Percentiles rank a stretch among this genome's conserved stretches.
These are phyloP conservation scores for Decapterus maruadsi DNA, from an alignment of 2,797 vertebrate species.

Conservation along the genomic window DNA sequence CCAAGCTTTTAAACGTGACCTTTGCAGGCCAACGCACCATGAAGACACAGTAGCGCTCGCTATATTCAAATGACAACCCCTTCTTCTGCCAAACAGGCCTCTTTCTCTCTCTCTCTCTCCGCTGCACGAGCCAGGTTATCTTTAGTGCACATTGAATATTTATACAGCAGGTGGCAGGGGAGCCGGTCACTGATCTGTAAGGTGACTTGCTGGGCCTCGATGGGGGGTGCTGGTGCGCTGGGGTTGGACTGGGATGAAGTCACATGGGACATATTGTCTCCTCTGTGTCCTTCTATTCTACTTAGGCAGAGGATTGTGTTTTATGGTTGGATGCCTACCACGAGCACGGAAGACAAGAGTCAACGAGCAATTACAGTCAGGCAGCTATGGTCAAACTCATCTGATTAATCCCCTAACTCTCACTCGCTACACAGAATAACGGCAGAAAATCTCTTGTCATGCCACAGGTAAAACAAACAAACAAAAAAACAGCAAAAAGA, in stretches of 20 bases:
- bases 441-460: slow-evolving; percentile 13
- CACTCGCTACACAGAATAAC: slow-evolving; percentile 28
- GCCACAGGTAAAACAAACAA: slow-evolving; percentile 4
- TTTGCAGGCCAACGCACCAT: slow-evolving; percentile 54
- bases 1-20: slow-evolving; percentile 66
- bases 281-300: slow-evolving; percentile 76
- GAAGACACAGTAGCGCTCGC: slow-evolving; percentile 29
- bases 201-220: slow-evolving; percentile 79
- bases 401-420: slow-evolving; percentile 41
- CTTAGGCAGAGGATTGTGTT: slow-evolving; percentile 67
- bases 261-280: slow-evolving; percentile 76
- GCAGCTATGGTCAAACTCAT: slow-evolving; percentile 35
- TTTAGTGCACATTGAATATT: slow-evolving; percentile 85
- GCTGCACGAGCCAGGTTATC: slow-evolving; percentile 75
- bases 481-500: not conserved
- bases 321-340: slow-evolving; percentile 42
- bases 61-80: slow-evolving; percentile 67
- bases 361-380: slow-evolving; percentile 25
- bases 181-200: slow-evolving; percentile 83
- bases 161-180: slow-evolving; percentile 77
- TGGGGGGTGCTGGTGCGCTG: slow-evolving; percentile 59
- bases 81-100: slow-evolving; percentile 47
- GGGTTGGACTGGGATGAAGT: slow-evolving; percentile 65
- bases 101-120: slow-evolving; percentile 60
- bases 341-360: slow-evolving; percentile 35